A percentile compares a stretch with the other conserved stretches of the same genome.
Evolutionary conservation across 2,888 invertebrate genomes (phyloP).

Genomic region (Yponomeuta malinellus): DNA sequence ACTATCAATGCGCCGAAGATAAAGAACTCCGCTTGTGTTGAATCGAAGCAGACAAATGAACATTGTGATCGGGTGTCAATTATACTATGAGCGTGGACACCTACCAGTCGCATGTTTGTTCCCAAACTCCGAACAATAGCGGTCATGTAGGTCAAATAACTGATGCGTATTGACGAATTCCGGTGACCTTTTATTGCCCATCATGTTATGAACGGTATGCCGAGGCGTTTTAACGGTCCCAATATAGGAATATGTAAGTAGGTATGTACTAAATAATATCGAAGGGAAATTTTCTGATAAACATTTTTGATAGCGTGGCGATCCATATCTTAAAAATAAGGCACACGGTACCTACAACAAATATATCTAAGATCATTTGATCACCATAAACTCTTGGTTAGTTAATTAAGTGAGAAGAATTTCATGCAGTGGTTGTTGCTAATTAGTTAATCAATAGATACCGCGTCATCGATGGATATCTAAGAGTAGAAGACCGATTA

Average conservation of each 20-base stretch:
- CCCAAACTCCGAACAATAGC: conserved; percentile 4
- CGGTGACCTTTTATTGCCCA: background rate
- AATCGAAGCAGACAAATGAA: background rate
- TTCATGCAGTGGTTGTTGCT: too few species aligned
- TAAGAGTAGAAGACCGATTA: too few species aligned
- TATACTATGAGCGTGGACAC: background rate
- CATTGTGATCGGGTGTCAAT: background rate
- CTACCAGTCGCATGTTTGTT: background rate
- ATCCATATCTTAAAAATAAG: too few species aligned
- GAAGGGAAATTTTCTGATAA: background rate
- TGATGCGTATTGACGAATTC: conserved; percentile 4
- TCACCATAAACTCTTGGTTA: too few species aligned
- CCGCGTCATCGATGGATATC: too few species aligned
- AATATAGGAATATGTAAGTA: background rate
- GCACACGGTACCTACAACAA: too few species aligned
- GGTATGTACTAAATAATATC: background rate
- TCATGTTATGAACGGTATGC: background rate
- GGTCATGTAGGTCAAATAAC: conserved; percentile 2
- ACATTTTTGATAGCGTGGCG: too few species aligned
- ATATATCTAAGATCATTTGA: too few species aligned
- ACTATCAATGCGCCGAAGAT: too few species aligned
- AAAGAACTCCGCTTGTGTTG: too few species aligned
- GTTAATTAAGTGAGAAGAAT: too few species aligned
- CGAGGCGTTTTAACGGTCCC: background rate
- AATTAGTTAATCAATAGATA: too few species aligned